These are phyloP conservation scores for Megalopta genalis DNA, from an alignment of 1,140 invertebrate genomes.

Conservation along the genomic window DNA sequence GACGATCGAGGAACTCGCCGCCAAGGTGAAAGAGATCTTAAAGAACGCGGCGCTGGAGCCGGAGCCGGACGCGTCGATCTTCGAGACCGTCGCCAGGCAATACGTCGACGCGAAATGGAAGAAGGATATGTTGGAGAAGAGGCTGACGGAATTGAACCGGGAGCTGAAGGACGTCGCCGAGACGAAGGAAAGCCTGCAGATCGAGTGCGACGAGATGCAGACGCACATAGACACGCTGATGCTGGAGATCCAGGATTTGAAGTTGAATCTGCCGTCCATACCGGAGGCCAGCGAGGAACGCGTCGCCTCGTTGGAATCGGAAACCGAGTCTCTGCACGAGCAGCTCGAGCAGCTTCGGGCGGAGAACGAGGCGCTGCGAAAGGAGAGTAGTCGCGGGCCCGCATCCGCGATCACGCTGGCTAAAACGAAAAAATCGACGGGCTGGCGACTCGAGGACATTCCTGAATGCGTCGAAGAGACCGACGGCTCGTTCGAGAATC, in stretches of 20 bases:
- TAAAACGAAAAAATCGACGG: slow-evolving; percentile 55
- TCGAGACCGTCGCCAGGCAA: slow-evolving; percentile 70
- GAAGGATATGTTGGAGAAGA: slow-evolving; percentile 74
- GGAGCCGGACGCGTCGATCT: slow-evolving; percentile 63
- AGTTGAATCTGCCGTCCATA: slow-evolving; percentile 74
- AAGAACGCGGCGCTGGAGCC: slow-evolving; percentile 64
- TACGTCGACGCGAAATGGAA: slow-evolving; percentile 75
- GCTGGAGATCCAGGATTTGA: slow-evolving; percentile 70
- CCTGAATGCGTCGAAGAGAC: slow-evolving; percentile 64
- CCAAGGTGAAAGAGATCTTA: slow-evolving; percentile 71
- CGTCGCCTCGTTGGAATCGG: slow-evolving; percentile 72
- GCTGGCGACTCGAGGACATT: slow-evolving; percentile 13
- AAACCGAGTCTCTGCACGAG: slow-evolving; percentile 72
- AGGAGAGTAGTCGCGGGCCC: slow-evolving; percentile 71
- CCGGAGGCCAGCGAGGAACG: slow-evolving; percentile 77
- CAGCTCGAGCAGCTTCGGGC: slow-evolving; percentile 76
- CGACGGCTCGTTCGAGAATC: slow-evolving; percentile 53
- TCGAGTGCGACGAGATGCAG: slow-evolving; percentile 75
- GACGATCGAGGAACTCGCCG: slow-evolving; percentile 52
- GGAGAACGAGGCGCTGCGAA: slow-evolving; percentile 81
- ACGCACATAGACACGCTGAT: slow-evolving; percentile 72
- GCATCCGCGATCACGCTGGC: slow-evolving; percentile 1
- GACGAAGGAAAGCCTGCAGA: slow-evolving; percentile 70
- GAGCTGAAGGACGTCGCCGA: slow-evolving; percentile 72
- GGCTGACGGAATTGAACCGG: slow-evolving; percentile 70